A percentile compares a stretch with the other conserved stretches of the same genome.
phyloP scores from a whole-genome alignment of 2,113 vertebrate species.

The Nibea coibor region DNA sequence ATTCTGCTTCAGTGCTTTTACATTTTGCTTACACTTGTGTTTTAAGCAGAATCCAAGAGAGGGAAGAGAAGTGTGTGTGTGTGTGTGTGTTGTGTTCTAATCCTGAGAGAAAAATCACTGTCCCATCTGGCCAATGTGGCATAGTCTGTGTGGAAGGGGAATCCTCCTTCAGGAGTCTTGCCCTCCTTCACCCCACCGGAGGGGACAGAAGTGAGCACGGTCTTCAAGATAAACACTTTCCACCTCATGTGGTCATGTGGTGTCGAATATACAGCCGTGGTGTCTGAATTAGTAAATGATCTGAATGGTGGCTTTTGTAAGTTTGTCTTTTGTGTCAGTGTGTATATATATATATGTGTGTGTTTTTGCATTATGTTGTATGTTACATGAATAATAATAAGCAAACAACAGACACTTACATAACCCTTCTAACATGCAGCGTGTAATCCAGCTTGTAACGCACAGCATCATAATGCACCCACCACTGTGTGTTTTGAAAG shows the following conservation, averaged over 20 bases:
- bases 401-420: constrained; percentile 51
- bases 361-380: not conserved
- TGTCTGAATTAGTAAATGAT: not conserved
- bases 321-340: not conserved
- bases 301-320: not conserved
- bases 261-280: not conserved
- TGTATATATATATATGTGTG: not conserved
- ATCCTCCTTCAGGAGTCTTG: constrained; percentile 30
- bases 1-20: not conserved
- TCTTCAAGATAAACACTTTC: not conserved
- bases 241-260: not conserved
- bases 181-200: constrained; percentile 3
- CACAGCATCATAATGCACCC: constrained; percentile 39
- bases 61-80: not conserved
- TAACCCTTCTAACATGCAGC: constrained; percentile 60
- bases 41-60: not conserved
- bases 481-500: constrained; percentile 30
- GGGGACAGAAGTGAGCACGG: not conserved
- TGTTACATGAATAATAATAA: constrained; percentile 15
- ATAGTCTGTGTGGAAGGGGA: constrained; percentile 19
- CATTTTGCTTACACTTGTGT: not conserved
- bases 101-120: constrained; percentile 52
- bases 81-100: constrained; percentile 29
- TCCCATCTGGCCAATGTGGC: constrained; percentile 65
- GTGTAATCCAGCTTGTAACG: constrained; percentile 48